These are phyloP conservation scores for Synanthedon tipuliformis DNA, from an alignment of 2,888 invertebrate species.

Conservation along the genomic window DNA sequence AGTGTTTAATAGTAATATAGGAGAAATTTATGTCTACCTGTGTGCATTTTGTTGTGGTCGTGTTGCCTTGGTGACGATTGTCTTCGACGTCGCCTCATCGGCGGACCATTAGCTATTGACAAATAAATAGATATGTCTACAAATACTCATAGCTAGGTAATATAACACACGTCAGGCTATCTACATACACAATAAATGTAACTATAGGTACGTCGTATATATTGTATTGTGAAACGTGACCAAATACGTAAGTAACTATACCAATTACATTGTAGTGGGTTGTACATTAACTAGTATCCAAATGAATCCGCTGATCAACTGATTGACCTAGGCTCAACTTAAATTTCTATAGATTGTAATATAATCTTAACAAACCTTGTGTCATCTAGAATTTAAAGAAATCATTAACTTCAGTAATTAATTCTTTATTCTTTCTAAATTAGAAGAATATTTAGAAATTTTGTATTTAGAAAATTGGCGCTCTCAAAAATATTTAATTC, in stretches of 20 bases:
- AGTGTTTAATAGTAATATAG: no score
- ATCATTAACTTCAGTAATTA: no score
- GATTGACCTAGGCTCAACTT: slow-evolving; percentile 28
- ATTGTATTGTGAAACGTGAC: slow-evolving; percentile 12
- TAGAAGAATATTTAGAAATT: no score
- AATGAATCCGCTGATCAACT: slow-evolving; percentile 30
- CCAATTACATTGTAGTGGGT: slow-evolving; percentile 14
- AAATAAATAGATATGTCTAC: slow-evolving; percentile 31
- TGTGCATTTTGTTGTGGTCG: slow-evolving; percentile 38
- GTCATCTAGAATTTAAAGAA: no score
- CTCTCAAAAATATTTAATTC: no score
- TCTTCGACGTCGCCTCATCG: slow-evolving; percentile 52
- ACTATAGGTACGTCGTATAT: slow-evolving; percentile 18
- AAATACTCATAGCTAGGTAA: slow-evolving; percentile 20
- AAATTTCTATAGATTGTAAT: slow-evolving; percentile 13
- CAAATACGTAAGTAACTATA: no score
- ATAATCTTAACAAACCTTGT: no score
- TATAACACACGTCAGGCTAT: no score
- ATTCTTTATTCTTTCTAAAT: no score
- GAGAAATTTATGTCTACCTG: background rate
- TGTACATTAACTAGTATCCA: slow-evolving; percentile 29
- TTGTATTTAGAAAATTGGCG: no score
- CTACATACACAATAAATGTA: slow-evolving; percentile 12
- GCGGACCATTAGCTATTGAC: slow-evolving; percentile 57
- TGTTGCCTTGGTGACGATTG: slow-evolving; percentile 50